phyloP scores from a whole-genome alignment of 2,113 vertebrate genomes.

The Gorsachius goisagi region DNA sequence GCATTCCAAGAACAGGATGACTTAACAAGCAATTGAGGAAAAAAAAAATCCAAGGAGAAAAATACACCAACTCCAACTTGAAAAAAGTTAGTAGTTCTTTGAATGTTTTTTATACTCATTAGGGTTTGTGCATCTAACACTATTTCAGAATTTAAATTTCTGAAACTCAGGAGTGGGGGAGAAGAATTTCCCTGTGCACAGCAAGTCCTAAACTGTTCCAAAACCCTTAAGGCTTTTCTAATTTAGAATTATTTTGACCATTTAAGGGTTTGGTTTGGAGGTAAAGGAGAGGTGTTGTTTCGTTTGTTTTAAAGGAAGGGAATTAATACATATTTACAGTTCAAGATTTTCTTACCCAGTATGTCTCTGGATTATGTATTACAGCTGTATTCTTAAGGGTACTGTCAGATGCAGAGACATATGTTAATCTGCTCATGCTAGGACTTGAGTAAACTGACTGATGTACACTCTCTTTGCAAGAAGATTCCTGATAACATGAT shows the following conservation, averaged over 20 bases:
- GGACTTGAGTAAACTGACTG: constrained; percentile 75
- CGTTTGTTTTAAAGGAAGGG: not conserved
- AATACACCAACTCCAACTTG: not conserved
- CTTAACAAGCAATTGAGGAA: not conserved
- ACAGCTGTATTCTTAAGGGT: constrained; percentile 38
- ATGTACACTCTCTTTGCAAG: constrained; percentile 54
- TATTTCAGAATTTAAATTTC: not conserved
- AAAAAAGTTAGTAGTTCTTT: not conserved
- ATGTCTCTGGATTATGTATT: constrained; percentile 40
- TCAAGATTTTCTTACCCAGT: constrained; percentile 71
- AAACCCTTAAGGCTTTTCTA: not conserved
- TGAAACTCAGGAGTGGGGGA: not conserved
- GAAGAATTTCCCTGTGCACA: not conserved
- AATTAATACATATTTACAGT: not conserved
- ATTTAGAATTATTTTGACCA: not conserved
- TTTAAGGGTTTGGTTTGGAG: not conserved
- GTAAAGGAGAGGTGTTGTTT: not conserved
- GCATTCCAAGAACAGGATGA: not conserved
- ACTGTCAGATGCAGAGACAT: constrained; percentile 83
- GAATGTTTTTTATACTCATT: not conserved
- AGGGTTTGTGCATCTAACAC: not conserved
- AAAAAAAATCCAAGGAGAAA: not conserved
- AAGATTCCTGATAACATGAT: constrained; percentile 17
- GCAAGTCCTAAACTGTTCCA: not conserved
- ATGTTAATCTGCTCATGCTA: constrained; percentile 86